phyloP scores from a whole-genome alignment of 2,113 vertebrate species.

The Paraplagusia blochii region DNA sequence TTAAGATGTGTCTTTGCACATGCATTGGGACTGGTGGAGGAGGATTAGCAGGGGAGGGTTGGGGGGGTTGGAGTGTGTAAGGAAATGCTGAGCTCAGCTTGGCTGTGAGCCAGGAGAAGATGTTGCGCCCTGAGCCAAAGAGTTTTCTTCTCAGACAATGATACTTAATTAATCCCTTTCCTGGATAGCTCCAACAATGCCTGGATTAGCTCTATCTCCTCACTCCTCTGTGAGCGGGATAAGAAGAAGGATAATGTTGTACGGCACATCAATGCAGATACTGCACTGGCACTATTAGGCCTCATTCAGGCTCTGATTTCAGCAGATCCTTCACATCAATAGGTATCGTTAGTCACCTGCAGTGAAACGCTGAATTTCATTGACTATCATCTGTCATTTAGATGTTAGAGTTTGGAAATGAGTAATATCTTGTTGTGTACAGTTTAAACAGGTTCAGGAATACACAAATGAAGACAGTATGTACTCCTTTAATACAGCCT shows the following conservation, averaged over 20 bases:
- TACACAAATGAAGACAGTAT: too few species aligned
- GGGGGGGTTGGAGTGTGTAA: conserved; percentile 28
- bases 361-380: conserved; percentile 16
- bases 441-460: conserved; percentile 14
- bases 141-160: conserved; percentile 73
- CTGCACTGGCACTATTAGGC: conserved; percentile 37
- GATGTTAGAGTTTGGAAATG: too few species aligned
- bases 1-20: conserved; percentile 26
- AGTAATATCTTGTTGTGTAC: not conserved
- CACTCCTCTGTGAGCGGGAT: conserved; percentile 36
- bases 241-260: conserved; percentile 38
- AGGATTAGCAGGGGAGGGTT: not conserved
- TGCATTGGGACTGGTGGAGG: not conserved
- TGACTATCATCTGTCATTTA: conserved; percentile 1
- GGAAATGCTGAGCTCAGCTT: conserved; percentile 75
- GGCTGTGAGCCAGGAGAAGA: conserved; percentile 66
- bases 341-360: conserved; percentile 27
- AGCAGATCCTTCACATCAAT: conserved; percentile 31
- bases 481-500: too few species aligned
- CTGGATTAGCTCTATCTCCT: conserved; percentile 69
- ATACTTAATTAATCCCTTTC: conserved; percentile 74
- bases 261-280: conserved; percentile 43
- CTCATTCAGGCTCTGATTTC: conserved; percentile 45
- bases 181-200: conserved; percentile 72
- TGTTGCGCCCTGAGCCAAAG: conserved; percentile 50